Evolutionary conservation across 2,888 invertebrate species (phyloP).

Genomic region (Andrena minutula): DNA sequence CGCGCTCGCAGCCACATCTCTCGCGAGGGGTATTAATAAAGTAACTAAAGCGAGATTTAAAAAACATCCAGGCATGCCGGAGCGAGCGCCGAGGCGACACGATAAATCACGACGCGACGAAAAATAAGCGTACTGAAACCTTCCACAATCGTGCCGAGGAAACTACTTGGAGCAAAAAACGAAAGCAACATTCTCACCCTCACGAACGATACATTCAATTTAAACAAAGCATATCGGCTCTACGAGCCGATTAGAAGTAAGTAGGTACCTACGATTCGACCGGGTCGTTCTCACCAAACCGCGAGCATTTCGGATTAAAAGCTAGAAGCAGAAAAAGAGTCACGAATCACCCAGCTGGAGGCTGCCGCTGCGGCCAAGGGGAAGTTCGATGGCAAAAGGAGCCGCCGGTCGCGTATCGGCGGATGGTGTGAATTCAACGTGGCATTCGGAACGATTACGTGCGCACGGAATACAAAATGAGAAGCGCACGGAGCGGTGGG

Average conservation of each 20-base stretch:
- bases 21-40: constrained; percentile 47
- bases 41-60: constrained; percentile 42
- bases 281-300: no score
- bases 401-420: constrained; percentile 34
- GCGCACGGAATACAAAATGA: constrained; percentile 59
- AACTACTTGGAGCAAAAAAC: no score
- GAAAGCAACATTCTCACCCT: no score
- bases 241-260: no score
- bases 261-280: no score
- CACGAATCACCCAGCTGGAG: not conserved
- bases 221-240: no score
- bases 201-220: no score
- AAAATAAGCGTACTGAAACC: not conserved
- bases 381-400: constrained; percentile 27
- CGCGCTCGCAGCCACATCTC: constrained; percentile 34
- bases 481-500: constrained; percentile 42
- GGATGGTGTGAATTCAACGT: constrained; percentile 68
- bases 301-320: no score
- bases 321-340: no score
- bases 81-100: not conserved
- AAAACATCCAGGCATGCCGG: constrained; percentile 7
- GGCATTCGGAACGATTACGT: constrained; percentile 60
- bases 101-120: constrained; percentile 11
- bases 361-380: not conserved
- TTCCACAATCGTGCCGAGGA: not conserved